Base-by-base conservation (phyloP, 2,797 vertebrate genomes). In the Crenuchus spilurus region DNA sequence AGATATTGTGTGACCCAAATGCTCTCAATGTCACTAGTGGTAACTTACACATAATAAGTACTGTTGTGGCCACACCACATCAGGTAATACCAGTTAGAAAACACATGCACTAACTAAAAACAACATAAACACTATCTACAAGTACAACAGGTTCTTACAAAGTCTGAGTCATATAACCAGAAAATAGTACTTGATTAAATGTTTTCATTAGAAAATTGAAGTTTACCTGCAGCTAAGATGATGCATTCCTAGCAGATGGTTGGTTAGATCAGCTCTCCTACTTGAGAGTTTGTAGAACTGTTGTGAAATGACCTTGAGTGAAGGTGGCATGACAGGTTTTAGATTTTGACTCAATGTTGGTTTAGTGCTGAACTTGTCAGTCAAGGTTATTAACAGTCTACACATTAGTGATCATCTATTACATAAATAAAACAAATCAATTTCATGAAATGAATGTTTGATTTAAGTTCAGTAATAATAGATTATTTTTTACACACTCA, bases 281-380 rank as follows among this genome's bases (percentile, higher is more conserved):
- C 22, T 10, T n/a, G 22, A 20, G 14, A 24, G 28, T 60, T 49
- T 67, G 42, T 61, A 66, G 42, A 72, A 28, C 48, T 30, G 55
- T 30, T 49, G 67, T 42, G 33, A 48, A 62, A 54, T 18, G 24
- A 63, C 18, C 44, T 24, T 41, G 52, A 46, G 16, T 33, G 37
- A 58, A 70, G 42, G 51, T 74, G 30, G 60, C 58, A 20, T 58
- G 31, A 76, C 74, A 39, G 65, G 78, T 80, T 76, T 51, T 57
- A 57, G 35, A 6, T 46, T 62, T 70, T 37, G 13, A 24, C 65
- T 39, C 35, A 30, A 48, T 28, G 52, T 11, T 58, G 1, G 55
- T 73, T 73, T 31, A 73, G 28, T 46, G 70, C 37, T 52, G 44
- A 73, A 76, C 78, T 65, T 69, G 78, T 73, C 58, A 42, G 24